phyloP scores from a whole-genome alignment of 2,888 invertebrate species.

The Ochropacha duplaris region DNA sequence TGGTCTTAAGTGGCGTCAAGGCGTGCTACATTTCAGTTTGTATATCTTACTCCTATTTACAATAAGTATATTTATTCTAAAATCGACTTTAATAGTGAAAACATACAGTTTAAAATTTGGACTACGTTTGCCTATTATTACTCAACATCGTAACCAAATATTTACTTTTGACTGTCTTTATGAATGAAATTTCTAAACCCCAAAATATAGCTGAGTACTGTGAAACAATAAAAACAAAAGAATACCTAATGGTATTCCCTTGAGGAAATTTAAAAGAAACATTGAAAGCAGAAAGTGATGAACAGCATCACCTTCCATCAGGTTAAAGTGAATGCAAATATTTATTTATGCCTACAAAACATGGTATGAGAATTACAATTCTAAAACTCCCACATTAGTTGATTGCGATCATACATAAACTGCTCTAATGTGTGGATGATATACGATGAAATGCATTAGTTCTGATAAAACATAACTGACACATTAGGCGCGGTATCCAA shows the following conservation, averaged over 20 bases:
- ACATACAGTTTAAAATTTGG: conserved; percentile 20
- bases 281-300: not conserved
- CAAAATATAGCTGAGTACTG: conserved; percentile 42
- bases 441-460: conserved; percentile 36
- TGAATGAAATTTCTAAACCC: conserved; percentile 74
- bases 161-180: conserved; percentile 70
- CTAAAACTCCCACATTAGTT: no score
- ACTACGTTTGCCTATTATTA: conserved; percentile 25
- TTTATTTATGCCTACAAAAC: no score
- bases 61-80: conserved; percentile 13
- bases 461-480: conserved; percentile 39
- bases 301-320: not conserved
- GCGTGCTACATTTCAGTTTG: conserved; percentile 64
- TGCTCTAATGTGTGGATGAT: no score
- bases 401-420: no score
- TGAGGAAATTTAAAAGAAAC: conserved; percentile 7
- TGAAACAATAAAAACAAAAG: conserved; percentile 21
- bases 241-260: conserved; percentile 9
- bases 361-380: no score
- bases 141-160: conserved; percentile 62
- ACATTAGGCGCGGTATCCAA: conserved; percentile 41
- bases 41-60: conserved; percentile 57
- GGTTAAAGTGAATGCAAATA: no score
- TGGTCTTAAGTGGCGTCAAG: conserved; percentile 77
- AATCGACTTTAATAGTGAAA: not conserved